These are phyloP conservation scores for Danio tinwini DNA, from an alignment of 2,797 vertebrate species.

Conservation along the genomic window DNA sequence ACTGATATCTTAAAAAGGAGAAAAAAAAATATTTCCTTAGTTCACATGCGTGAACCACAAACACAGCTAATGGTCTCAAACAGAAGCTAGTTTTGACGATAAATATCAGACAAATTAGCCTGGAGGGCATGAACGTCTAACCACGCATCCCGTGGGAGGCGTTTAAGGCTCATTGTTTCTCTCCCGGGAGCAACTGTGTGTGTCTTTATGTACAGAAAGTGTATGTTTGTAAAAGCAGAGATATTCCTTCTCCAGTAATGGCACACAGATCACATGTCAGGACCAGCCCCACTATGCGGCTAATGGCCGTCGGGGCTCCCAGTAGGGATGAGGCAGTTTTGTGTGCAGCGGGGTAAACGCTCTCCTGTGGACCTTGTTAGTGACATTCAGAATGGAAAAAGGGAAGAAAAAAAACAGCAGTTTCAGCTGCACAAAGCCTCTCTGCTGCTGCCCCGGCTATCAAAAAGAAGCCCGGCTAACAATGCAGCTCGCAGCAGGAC, in stretches of 20 bases:
- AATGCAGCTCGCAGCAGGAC: slow-evolving; percentile 47
- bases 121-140: slow-evolving; percentile 32
- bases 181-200: slow-evolving; percentile 14
- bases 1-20: neutral
- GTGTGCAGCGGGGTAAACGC: slow-evolving; percentile 54
- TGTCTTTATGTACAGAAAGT: slow-evolving; percentile 7
- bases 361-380: slow-evolving; percentile 64
- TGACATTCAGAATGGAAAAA: slow-evolving; percentile 47
- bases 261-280: slow-evolving; percentile 47
- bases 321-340: slow-evolving; percentile 52
- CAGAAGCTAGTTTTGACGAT: slow-evolving; percentile 7
- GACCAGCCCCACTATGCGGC: slow-evolving; percentile 16
- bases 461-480: slow-evolving; percentile 50
- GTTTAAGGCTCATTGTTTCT: slow-evolving; percentile 31
- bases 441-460: slow-evolving; percentile 26
- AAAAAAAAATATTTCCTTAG: neutral
- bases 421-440: slow-evolving; percentile 46
- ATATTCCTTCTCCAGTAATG: slow-evolving; percentile 28
- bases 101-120: slow-evolving; percentile 26
- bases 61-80: neutral
- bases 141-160: slow-evolving; percentile 7
- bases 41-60: slow-evolving; percentile 14
- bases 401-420: slow-evolving; percentile 24
- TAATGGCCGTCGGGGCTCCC: slow-evolving; percentile 55
- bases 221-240: slow-evolving; percentile 7